Percentiles rank a stretch among this genome's conserved stretches.
phyloP scores from a whole-genome alignment of 1,140 invertebrate species.

The Lucilia cuprina region DNA sequence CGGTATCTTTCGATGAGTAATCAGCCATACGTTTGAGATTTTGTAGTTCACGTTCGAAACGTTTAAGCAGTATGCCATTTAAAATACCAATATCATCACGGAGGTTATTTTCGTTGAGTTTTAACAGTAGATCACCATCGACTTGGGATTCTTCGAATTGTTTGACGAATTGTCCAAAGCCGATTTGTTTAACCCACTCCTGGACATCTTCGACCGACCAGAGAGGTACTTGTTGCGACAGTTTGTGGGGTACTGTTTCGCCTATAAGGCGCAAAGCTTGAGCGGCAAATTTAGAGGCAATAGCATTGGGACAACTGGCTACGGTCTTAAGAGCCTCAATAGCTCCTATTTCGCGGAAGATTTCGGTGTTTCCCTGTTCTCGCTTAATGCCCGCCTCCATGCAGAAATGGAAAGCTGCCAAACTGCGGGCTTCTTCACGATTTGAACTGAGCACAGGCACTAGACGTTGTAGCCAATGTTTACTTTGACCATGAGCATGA shows the following conservation, averaged over 20 bases:
- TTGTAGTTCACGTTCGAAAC: slow-evolving; percentile 93
- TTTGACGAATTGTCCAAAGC: slow-evolving; percentile 83
- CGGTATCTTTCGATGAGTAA: slow-evolving; percentile 92
- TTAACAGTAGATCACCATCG: slow-evolving; percentile 96
- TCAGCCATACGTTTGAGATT: slow-evolving; percentile 97
- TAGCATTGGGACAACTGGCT: slow-evolving; percentile 96
- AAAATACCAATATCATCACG: slow-evolving; percentile 89
- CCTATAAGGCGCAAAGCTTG: slow-evolving; percentile 95
- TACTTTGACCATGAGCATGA: slow-evolving; percentile 95
- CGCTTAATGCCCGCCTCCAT: slow-evolving; percentile 99
- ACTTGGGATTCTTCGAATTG: slow-evolving; percentile 92
- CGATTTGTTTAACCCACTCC: slow-evolving; percentile 98
- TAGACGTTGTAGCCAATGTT: slow-evolving; percentile 92
- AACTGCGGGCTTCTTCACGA: slow-evolving; percentile 92
- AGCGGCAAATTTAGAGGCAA: slow-evolving; percentile 96
- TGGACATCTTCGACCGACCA: slow-evolving; percentile 97
- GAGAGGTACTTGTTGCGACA: slow-evolving; percentile 96
- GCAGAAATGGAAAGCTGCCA: slow-evolving; percentile 98
- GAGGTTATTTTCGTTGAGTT: slow-evolving; percentile 91
- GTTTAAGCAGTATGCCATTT: slow-evolving; percentile 91
- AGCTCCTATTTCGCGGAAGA: slow-evolving; percentile 94
- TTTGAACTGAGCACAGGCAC: slow-evolving; percentile 96
- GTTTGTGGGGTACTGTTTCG: slow-evolving; percentile 95
- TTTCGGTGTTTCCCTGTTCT: slow-evolving; percentile 92
- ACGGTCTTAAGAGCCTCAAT: slow-evolving; percentile 95